phyloP scores from a whole-genome alignment of 2,797 vertebrate species.

The Rhodeus uyekii region DNA sequence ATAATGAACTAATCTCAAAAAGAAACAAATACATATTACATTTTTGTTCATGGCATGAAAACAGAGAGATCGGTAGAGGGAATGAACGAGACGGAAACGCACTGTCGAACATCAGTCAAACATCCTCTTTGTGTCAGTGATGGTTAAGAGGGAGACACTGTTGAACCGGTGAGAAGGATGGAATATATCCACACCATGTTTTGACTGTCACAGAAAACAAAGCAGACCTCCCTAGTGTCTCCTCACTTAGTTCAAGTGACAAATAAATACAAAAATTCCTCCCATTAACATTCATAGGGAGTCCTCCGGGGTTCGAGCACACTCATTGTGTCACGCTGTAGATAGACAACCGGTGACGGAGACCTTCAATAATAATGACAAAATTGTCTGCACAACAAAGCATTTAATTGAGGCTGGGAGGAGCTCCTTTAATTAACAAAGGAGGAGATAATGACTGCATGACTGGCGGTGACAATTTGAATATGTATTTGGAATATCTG shows the following conservation, averaged over 20 bases:
- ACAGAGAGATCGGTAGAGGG: not conserved
- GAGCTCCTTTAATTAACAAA: constrained; percentile 61
- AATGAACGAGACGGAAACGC: not conserved
- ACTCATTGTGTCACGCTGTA: constrained; percentile 52
- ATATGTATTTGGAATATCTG: constrained; percentile 58
- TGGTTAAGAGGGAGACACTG: constrained; percentile 49
- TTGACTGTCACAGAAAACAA: constrained; percentile 27
- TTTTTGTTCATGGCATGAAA: not conserved
- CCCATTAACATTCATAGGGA: constrained; percentile 35
- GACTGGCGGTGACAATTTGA: constrained; percentile 59
- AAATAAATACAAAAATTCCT: constrained; percentile 29
- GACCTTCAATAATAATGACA: constrained; percentile 51
- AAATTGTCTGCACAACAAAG: constrained; percentile 52
- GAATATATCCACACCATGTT: constrained; percentile 49
- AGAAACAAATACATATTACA: not conserved
- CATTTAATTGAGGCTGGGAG: constrained; percentile 60
- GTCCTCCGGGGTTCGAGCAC: constrained; percentile 44
- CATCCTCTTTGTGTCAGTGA: constrained; percentile 63
- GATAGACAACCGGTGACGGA: constrained; percentile 39
- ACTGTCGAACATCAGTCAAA: constrained; percentile 24
- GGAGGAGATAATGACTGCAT: constrained; percentile 56
- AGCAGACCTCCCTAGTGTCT: not conserved
- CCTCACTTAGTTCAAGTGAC: constrained; percentile 18
- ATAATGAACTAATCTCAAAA: not conserved
- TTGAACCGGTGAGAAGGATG: constrained; percentile 42